phyloP scores from a whole-genome alignment of 2,888 invertebrate species.

The Penaeus monodon region DNA sequence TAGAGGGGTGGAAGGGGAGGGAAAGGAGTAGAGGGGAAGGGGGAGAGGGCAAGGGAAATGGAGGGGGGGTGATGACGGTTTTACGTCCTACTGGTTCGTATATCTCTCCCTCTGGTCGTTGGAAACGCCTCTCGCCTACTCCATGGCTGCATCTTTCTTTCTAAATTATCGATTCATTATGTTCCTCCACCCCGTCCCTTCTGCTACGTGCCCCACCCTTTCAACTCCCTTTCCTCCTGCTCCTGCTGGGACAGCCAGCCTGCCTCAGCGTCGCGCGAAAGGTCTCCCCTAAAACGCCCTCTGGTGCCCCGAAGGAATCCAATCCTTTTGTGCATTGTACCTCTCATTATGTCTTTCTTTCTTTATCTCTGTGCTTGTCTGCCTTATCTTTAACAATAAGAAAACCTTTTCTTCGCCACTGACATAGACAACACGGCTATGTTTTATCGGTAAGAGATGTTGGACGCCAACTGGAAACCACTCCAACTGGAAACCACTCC shows the following conservation, averaged over 20 bases:
- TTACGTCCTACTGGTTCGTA: too few species aligned
- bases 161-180: neutral
- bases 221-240: neutral
- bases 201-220: neutral
- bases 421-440: too few species aligned
- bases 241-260: neutral
- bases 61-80: neutral
- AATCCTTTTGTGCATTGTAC: neutral
- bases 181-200: neutral
- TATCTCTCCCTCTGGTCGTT: neutral
- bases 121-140: neutral
- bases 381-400: constrained; percentile 4
- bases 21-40: neutral
- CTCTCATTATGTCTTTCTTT: neutral
- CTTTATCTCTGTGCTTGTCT: constrained; percentile 15
- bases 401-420: too few species aligned
- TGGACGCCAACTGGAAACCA: too few species aligned
- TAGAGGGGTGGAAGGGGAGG: neutral
- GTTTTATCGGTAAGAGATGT: too few species aligned
- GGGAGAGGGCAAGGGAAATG: neutral
- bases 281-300: too few species aligned
- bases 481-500: too few species aligned
- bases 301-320: too few species aligned
- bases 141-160: neutral
- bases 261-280: too few species aligned